Conservation (phyloP, 2,888 invertebrate genomes). For the Hyalella azteca region DNA sequence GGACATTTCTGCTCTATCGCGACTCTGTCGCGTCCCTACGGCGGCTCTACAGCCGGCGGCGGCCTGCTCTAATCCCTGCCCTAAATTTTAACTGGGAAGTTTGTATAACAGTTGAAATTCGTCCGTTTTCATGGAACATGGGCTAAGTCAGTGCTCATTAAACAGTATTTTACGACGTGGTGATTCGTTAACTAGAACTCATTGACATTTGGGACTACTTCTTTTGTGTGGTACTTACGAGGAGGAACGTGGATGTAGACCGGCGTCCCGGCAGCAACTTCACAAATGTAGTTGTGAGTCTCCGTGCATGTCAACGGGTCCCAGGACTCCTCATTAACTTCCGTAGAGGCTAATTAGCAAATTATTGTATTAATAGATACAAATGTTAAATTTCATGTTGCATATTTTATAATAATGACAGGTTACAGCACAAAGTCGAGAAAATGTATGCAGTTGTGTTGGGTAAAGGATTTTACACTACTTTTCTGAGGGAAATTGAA, state of each 20-base stretch:
- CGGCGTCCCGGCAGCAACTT: conserved; percentile 22
- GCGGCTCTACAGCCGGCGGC: too few relatives aligned
- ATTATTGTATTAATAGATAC: background rate
- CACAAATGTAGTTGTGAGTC: conserved; percentile 40
- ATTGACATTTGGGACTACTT: too few relatives aligned
- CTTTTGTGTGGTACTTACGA: conserved; percentile 38
- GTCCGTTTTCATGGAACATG: too few relatives aligned
- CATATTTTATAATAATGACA: background rate
- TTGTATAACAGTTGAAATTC: too few relatives aligned
- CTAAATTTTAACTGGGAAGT: too few relatives aligned
- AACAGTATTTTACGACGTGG: too few relatives aligned
- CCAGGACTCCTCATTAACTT: background rate
- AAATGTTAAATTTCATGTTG: background rate
- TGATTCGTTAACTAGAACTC: too few relatives aligned
- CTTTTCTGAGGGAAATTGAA: background rate
- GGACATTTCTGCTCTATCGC: too few relatives aligned
- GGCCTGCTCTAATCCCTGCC: too few relatives aligned
- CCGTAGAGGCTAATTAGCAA: background rate
- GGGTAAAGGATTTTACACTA: background rate
- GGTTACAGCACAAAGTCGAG: background rate
- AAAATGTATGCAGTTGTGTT: background rate
- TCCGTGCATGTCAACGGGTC: conserved; percentile 34
- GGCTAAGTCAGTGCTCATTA: too few relatives aligned
- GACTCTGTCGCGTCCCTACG: too few relatives aligned
- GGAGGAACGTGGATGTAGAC: conserved; percentile 25